Evolutionary conservation across 2,113 vertebrate species (phyloP).

Genomic region (Stictonetta naevosa): DNA sequence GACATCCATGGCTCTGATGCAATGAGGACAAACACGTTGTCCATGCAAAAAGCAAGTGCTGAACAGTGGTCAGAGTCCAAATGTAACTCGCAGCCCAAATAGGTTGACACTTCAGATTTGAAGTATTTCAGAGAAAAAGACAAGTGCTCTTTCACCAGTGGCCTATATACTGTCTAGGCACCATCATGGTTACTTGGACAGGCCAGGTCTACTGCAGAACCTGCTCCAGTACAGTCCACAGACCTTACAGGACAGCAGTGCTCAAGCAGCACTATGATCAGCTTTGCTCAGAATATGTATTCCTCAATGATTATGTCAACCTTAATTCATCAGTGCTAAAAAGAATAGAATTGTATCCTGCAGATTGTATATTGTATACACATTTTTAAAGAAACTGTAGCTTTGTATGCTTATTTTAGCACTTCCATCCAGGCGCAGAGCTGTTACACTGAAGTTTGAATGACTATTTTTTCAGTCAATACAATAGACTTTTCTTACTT

Average conservation of each 20-base stretch:
- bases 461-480: slow-evolving; percentile 34
- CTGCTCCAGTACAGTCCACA: background rate
- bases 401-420: slow-evolving; percentile 67
- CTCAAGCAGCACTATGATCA: background rate
- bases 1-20: background rate
- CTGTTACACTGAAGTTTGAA: slow-evolving; percentile 9
- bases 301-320: slow-evolving; percentile 26
- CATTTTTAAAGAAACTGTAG: slow-evolving; percentile 23
- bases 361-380: slow-evolving; percentile 27
- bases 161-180: background rate
- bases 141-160: background rate
- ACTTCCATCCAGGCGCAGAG: slow-evolving; percentile 50
- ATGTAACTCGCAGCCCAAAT: background rate
- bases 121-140: background rate
- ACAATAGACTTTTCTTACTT: slow-evolving; percentile 50
- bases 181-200: background rate
- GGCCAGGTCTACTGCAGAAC: background rate
- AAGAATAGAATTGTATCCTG: slow-evolving; percentile 37
- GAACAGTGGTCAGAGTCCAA: background rate
- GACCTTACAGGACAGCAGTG: background rate
- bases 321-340: background rate
- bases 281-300: background rate
- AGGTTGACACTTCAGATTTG: too few species aligned
- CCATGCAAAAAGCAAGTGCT: background rate
- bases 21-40: background rate